Percentiles rank a stretch among this genome's conserved stretches.
phyloP scores from a whole-genome alignment of 1,140 invertebrate species.

The Leptonema lineaticorne region DNA sequence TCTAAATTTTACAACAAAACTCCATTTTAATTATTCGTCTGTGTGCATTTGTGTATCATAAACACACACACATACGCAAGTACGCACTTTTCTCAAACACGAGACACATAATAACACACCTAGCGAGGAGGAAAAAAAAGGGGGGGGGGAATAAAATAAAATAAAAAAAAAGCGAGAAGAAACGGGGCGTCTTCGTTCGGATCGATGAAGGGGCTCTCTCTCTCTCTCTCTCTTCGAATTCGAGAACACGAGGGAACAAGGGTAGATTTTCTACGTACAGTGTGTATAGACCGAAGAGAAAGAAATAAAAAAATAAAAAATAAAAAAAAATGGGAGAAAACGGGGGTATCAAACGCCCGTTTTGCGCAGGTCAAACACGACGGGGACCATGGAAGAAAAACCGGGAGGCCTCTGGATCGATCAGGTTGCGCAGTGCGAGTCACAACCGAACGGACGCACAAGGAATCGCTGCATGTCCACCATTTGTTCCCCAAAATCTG shows the following conservation, averaged over 20 bases:
- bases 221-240: too few species aligned
- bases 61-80: too few species aligned
- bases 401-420: constrained; percentile 19
- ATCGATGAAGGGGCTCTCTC: not conserved
- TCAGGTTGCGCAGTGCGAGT: not conserved
- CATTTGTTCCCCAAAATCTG: too few species aligned
- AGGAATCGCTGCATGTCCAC: too few species aligned
- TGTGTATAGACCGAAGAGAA: not conserved
- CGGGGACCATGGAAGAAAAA: not conserved
- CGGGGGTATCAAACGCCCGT: not conserved
- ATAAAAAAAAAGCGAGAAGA: not conserved
- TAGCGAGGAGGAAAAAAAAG: too few species aligned
- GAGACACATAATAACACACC: too few species aligned
- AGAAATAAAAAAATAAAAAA: not conserved
- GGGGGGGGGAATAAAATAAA: too few species aligned
- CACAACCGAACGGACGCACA: constrained; percentile 5
- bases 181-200: too few species aligned
- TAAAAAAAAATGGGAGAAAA: not conserved
- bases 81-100: too few species aligned
- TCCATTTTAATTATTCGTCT: too few species aligned
- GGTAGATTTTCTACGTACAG: not conserved
- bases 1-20: too few species aligned
- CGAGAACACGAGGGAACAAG: not conserved
- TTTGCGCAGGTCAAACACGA: constrained; percentile 23
- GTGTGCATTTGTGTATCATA: too few species aligned